Evolutionary conservation across 2,797 vertebrate genomes (phyloP).

Genomic region (Pipistrellus nathusii): DNA sequence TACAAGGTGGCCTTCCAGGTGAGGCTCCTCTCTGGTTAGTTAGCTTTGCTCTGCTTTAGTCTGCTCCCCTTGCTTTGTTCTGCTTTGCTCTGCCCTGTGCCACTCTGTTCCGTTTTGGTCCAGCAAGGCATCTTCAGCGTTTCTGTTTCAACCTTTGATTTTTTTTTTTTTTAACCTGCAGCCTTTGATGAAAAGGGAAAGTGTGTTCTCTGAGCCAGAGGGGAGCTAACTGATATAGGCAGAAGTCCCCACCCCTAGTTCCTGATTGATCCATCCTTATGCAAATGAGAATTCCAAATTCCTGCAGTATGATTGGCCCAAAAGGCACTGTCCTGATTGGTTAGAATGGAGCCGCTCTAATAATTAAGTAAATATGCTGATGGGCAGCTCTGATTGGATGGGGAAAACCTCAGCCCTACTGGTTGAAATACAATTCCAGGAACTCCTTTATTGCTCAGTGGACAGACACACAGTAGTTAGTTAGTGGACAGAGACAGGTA

Average conservation of each 20-base stretch:
- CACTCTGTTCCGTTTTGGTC: background rate
- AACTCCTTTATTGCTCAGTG: no score
- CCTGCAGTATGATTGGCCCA: no score
- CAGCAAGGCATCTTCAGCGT: background rate
- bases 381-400: background rate
- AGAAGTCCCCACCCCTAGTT: no score
- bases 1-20: background rate
- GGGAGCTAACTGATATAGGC: background rate
- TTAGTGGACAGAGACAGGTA: no score
- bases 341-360: background rate
- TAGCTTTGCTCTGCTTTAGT: background rate
- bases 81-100: background rate
- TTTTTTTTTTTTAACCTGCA: background rate
- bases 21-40: background rate
- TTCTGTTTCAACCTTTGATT: background rate
- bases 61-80: background rate
- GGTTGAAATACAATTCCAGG: no score
- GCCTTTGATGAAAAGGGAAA: background rate
- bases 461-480: background rate
- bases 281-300: no score
- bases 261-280: no score
- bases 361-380: background rate
- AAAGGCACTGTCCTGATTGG: background rate
- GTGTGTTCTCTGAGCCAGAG: background rate
- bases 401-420: background rate